Conservation (phyloP, 2,113 vertebrate species). For the Pimephales promelas region DNA sequence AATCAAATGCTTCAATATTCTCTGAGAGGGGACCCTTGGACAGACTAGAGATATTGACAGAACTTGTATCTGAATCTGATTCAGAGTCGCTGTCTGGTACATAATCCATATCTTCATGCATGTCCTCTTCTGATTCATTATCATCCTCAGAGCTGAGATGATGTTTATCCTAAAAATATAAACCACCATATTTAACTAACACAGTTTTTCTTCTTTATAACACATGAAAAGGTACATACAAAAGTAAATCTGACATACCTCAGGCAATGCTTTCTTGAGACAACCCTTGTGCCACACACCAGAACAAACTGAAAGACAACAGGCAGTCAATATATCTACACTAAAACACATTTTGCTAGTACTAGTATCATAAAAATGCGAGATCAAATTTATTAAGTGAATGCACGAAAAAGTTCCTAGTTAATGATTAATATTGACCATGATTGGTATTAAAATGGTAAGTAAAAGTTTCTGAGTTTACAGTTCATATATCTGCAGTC, state of each 20-base stretch:
- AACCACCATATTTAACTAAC: neutral
- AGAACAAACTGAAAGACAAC: conserved; percentile 5
- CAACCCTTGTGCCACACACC: neutral
- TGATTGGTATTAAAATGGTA: too few relatives aligned
- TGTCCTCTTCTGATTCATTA: neutral
- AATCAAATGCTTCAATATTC: neutral
- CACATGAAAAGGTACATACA: neutral
- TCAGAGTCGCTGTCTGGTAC: neutral
- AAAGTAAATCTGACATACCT: neutral
- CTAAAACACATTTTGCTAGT: neutral
- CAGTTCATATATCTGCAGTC: too few relatives aligned
- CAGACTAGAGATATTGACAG: neutral
- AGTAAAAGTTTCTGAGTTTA: too few relatives aligned
- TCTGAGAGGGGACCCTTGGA: neutral
- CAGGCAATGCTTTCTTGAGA: neutral
- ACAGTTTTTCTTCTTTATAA: neutral
- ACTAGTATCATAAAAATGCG: too few relatives aligned
- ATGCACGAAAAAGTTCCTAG: too few relatives aligned
- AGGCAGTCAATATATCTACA: neutral
- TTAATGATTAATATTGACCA: too few relatives aligned
- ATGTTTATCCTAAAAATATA: neutral
- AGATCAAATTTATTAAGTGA: too few relatives aligned
- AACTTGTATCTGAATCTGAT: neutral
- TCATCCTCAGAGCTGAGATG: neutral
- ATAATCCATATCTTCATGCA: neutral